Evolutionary conservation across 2,113 vertebrate genomes (phyloP).

Genomic region (Alligator sinensis): DNA sequence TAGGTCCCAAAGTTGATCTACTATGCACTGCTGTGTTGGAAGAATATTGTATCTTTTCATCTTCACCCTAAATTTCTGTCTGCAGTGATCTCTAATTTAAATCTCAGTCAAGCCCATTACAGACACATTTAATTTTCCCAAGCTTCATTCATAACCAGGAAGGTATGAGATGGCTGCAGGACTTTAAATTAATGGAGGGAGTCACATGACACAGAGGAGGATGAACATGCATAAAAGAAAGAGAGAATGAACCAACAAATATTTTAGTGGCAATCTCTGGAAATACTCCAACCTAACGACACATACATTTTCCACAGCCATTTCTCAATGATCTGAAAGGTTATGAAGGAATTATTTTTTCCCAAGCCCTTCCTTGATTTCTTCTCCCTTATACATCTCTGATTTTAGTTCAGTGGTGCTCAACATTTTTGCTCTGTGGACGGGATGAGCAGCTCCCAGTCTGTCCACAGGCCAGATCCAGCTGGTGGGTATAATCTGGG

Average conservation of each 20-base stretch:
- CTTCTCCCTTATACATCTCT: no score
- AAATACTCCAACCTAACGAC: neutral
- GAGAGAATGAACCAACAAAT: neutral
- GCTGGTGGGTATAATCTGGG: no score
- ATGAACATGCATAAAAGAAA: neutral
- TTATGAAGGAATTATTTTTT: neutral
- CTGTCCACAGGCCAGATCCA: no score
- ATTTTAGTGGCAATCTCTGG: neutral
- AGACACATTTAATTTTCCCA: conserved; percentile 23
- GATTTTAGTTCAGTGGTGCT: no score
- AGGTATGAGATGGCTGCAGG: neutral
- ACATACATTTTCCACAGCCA: neutral
- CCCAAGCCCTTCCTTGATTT: fast-evolving
- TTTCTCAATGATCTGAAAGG: neutral
- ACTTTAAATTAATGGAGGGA: conserved; percentile 19
- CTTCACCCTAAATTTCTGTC: neutral
- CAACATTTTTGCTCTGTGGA: no score
- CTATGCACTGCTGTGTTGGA: neutral
- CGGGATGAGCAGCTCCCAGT: no score
- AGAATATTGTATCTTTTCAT: neutral
- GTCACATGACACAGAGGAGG: neutral
- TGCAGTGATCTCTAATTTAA: neutral
- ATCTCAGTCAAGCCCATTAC: conserved; percentile 9
- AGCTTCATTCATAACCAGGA: neutral
- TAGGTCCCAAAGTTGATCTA: neutral